A percentile compares a stretch with the other conserved stretches of the same genome.
Evolutionary conservation across 2,113 vertebrate species (phyloP).

Genomic region (Phyllostomus hastatus): DNA sequence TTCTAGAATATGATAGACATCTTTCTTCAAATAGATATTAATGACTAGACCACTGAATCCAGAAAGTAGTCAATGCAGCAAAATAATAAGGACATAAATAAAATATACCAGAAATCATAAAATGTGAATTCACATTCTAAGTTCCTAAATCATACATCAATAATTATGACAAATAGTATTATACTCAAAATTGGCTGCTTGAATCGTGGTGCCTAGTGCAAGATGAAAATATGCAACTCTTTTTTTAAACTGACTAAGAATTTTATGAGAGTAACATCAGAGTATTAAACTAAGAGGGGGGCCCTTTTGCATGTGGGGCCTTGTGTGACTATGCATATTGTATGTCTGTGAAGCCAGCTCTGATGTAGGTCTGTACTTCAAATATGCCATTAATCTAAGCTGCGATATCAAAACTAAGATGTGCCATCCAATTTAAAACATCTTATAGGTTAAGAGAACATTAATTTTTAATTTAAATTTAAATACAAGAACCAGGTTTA

Average conservation of each 20-base stretch:
- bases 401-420: not conserved
- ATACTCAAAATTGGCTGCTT: not conserved
- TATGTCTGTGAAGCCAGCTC: not conserved
- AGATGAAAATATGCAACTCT: not conserved
- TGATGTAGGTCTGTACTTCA: not conserved
- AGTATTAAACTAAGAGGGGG: not conserved
- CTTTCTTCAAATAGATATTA: not conserved
- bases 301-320: fast-evolving
- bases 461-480: not conserved
- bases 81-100: not conserved
- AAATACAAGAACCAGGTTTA: not conserved
- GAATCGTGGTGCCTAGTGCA: not conserved
- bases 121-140: not conserved
- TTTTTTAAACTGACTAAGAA: not conserved
- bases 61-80: conserved; percentile 10
- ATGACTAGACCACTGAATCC: not conserved
- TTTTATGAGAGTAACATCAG: not conserved
- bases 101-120: not conserved
- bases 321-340: fast-evolving
- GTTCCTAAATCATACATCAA: not conserved
- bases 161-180: not conserved
- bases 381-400: not conserved
- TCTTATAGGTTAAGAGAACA: not conserved
- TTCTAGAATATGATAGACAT: conserved; percentile 33
- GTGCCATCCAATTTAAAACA: not conserved